Evolutionary conservation across 2,888 invertebrate genomes (phyloP), one percentile per base, ranked within the genome.

Genomic region (Drosophila paranaensis): DNA sequence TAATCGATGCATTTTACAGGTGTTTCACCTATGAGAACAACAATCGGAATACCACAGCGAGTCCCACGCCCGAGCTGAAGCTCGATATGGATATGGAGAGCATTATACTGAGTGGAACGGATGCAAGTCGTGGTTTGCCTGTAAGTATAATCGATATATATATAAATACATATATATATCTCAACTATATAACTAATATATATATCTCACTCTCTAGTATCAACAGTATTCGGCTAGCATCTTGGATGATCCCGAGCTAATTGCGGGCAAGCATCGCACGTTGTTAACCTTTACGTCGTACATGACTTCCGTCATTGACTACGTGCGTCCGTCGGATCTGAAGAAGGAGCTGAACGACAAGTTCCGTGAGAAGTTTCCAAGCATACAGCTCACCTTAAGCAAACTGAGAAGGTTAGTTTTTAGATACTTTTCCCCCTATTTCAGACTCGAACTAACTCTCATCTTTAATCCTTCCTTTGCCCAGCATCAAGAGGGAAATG

Each of bases 331-430:
- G 16, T 97, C 97, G 42, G 98, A 98, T 92, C 94, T 99, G 81
- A 99, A 99, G 93, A 98, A 98, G 92, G 98, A 99, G 93, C 94
- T 99, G 53, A 99, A 99, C 93, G 99, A 99, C 90, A 98, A 98
- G 93, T 99, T 99, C 91, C 95, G 95, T 81, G 98, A 97, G 86
- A 97, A 97, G 91, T 99, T 98, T 93, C 99, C 99, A 0, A 96
- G 97, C 86, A 96, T 99, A 76, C 97, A 98, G 91, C 94, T 99
- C 37, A 98, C 98, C 5, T 94, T 99, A 67, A 99, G 98, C 93
- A 99, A 99, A 94, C 94, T 99, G 62, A 95, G 98, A 93, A 98
- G 98, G 98, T 97, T 94, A 88, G 10, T 1, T 2, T 11, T 20
- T 20, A 20, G 8, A 11, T 6, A 14, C 9, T n/a, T 14, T 25